Conservation (phyloP, 2,888 invertebrate genomes). For the Amphipyra tragopoginis region DNA sequence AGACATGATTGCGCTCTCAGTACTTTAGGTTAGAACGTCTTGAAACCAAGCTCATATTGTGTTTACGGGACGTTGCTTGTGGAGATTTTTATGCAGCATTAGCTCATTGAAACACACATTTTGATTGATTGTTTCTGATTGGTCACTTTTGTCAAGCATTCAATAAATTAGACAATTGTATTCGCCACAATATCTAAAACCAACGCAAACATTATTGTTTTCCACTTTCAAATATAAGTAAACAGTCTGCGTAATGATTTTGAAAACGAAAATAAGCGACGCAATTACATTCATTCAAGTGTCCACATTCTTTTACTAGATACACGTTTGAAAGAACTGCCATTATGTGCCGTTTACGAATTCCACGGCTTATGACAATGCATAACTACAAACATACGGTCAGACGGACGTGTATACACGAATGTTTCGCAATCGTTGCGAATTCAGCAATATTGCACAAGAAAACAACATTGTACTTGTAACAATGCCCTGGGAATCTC, state of each 20-base stretch:
- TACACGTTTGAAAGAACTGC: slow-evolving; percentile 43
- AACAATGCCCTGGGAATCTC: slow-evolving; percentile 83
- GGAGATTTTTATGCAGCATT: too few species aligned
- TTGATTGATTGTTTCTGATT: background rate
- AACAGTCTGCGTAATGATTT: background rate
- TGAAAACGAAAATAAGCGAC: slow-evolving; percentile 10
- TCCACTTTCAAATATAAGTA: background rate
- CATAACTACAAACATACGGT: slow-evolving; percentile 74
- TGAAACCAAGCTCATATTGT: too few species aligned
- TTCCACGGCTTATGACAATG: slow-evolving; percentile 73
- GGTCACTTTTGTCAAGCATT: slow-evolving; percentile 1
- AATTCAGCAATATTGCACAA: slow-evolving; percentile 86
- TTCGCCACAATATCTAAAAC: background rate
- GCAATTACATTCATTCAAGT: slow-evolving; percentile 30
- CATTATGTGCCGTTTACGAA: slow-evolving; percentile 62
- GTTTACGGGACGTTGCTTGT: too few species aligned
- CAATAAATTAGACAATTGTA: slow-evolving; percentile 4
- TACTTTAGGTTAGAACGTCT: background rate
- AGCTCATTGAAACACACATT: background rate
- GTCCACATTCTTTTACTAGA: slow-evolving; percentile 32
- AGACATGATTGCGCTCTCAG: too few species aligned
- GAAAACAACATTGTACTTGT: slow-evolving; percentile 83
- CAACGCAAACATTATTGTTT: slow-evolving; percentile 1
- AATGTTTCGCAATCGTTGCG: slow-evolving; percentile 80
- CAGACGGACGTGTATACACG: slow-evolving; percentile 76